A percentile compares a stretch with the other conserved stretches of the same genome.
These are phyloP conservation scores for Drosophila kambysellisi DNA, from an alignment of 2,888 invertebrate genomes.

Conservation along the genomic window DNA sequence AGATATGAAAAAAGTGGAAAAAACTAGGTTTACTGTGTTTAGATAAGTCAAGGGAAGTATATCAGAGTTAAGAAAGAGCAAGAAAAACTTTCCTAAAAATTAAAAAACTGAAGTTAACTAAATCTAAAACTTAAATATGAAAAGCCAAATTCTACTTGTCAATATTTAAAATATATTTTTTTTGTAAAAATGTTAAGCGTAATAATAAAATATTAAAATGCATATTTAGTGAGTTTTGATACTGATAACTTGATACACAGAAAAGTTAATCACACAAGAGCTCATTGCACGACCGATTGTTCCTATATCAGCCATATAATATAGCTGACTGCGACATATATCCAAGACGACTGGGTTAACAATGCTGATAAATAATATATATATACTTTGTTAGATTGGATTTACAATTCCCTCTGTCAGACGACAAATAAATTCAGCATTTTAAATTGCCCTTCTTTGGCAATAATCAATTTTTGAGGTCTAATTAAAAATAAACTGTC, in stretches of 20 bases:
- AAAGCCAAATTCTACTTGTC: too few relatives aligned
- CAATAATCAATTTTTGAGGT: neutral
- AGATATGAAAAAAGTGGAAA: neutral
- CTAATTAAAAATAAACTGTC: neutral
- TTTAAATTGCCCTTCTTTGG: neutral
- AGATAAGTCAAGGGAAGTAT: neutral
- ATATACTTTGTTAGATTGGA: neutral
- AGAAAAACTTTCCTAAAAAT: neutral
- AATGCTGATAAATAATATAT: neutral
- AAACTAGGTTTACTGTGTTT: neutral
- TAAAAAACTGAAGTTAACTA: neutral
- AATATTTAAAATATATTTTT: too few relatives aligned
- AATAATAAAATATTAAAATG: neutral
- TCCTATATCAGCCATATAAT: neutral
- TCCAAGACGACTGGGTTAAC: neutral
- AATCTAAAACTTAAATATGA: neutral
- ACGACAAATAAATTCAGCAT: neutral
- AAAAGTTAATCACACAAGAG: too few relatives aligned
- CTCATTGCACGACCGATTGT: neutral
- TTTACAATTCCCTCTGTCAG: neutral
- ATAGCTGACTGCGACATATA: neutral
- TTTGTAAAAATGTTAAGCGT: too few relatives aligned
- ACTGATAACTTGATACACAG: too few relatives aligned
- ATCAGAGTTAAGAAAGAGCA: neutral
- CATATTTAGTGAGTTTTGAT: neutral